phyloP scores from a whole-genome alignment of 1,140 invertebrate genomes.

The Venturia canescens region DNA sequence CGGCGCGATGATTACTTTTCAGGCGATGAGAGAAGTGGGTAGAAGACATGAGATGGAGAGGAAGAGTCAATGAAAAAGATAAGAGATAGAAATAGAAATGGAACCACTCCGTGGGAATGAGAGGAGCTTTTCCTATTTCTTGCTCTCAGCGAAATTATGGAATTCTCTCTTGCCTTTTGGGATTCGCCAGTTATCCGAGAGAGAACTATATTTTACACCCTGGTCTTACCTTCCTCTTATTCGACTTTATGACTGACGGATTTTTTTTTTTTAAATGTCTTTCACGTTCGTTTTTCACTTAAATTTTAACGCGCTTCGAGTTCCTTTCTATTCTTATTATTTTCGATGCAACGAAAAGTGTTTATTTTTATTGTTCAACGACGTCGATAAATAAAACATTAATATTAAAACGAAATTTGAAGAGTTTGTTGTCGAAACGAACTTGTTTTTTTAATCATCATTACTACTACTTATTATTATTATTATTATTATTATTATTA shows the following conservation, averaged over 20 bases:
- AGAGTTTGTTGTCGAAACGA: too few species aligned
- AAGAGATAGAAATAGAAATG: conserved; percentile 6
- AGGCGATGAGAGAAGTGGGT: not conserved
- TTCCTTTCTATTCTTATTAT: not conserved
- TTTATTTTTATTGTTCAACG: not conserved
- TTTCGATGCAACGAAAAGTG: not conserved
- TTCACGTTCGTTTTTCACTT: not conserved
- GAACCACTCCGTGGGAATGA: conserved; percentile 1
- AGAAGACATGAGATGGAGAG: not conserved
- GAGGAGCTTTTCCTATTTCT: conserved; percentile 48
- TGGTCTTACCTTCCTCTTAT: conserved; percentile 29
- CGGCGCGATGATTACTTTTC: conserved; percentile 38
- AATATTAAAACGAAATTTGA: too few species aligned
- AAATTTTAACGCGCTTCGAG: not conserved
- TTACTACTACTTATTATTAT: not conserved
- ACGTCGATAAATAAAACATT: too few species aligned
- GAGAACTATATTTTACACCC: conserved; percentile 20
- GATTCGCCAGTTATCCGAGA: conserved; percentile 21
- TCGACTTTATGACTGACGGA: not conserved
- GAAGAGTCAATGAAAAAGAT: not conserved
- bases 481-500: not conserved
- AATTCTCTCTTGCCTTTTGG: conserved; percentile 24
- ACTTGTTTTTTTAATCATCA: too few species aligned
- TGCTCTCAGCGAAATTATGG: conserved; percentile 21
- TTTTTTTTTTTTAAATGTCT: not conserved